Base-by-base conservation (phyloP, 2,113 vertebrate species). In the Ivindomyrus marchei region DNA sequence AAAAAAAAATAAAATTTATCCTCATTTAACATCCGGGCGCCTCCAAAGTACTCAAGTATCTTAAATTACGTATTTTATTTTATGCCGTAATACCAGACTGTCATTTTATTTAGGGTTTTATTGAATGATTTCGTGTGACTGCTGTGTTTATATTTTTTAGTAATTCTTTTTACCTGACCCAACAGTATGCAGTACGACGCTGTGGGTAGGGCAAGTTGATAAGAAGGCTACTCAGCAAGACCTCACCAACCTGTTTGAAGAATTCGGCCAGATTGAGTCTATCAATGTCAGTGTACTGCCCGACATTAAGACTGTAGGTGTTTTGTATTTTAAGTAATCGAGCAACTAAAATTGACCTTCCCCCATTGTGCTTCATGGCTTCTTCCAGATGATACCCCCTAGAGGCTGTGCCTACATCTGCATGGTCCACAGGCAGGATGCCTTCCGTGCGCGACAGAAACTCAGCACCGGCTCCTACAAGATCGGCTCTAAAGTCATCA, bases 241-340 rank as follows among this genome's bases (percentile, higher is more conserved):
- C 93, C 97, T 99, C 93, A 99, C 98, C 15, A 99, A 99, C 92
- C 95, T 99, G 89, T 99, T 99, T 94, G 98, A 99, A 95, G 98
- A 99, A 94, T 99, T 98, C 95, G 98, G 98, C 66, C 98, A 99
- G 92, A 98, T 99, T 90, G 98, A 99, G 93, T 99, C 98, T n/a
- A 99, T 99, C 91, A 99, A 99, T 94, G 98, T 99, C 93, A 97
- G 98, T 95, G 36, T 27, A 15, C 24, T 80, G 74, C 46, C 47
- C 11, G 24, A 31, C 10, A 27, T 27, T 86, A 11, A 86, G 24
- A 47, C n/a, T 31, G n/a, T 1, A 0, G n/a, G n/a, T 4, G 62
- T 66, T n/a, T 36, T 87, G n/a, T 52, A 7, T 52, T 19, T 85
- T 85, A 42, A 19, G 27, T 19, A 9, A 53, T 15, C 31, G 15